Conservation (phyloP, 2,113 vertebrate genomes). For the Riparia riparia region DNA sequence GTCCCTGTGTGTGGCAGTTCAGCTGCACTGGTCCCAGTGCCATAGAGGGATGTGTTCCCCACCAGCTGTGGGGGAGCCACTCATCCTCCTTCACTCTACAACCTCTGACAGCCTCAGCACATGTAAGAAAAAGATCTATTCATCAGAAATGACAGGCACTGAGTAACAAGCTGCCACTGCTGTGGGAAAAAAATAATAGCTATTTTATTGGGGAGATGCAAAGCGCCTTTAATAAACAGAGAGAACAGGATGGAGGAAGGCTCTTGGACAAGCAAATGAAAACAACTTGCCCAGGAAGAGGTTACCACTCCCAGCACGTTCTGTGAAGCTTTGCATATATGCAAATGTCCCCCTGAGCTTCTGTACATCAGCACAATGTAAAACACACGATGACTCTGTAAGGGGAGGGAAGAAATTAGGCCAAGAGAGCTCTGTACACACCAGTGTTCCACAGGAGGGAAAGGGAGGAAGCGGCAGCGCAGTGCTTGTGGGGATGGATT, state of each 20-base stretch:
- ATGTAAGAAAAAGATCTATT: rapidly evolving
- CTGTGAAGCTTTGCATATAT: not conserved
- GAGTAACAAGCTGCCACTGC: not conserved
- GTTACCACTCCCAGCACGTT: not conserved
- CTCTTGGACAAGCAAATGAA: not conserved
- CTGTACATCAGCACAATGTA: not conserved
- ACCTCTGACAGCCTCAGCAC: not conserved
- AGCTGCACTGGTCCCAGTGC: not conserved
- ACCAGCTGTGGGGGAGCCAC: rapidly evolving
- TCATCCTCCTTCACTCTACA: not conserved
- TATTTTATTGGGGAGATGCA: not conserved
- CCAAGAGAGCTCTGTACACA: not conserved
- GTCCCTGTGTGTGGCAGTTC: rapidly evolving
- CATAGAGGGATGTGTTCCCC: not conserved
- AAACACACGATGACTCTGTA: not conserved
- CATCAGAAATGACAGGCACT: not conserved
- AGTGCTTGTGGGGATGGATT: rapidly evolving
- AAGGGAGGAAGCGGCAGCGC: rapidly evolving
- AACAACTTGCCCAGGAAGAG: not conserved
- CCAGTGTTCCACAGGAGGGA: not conserved
- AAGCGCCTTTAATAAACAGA: not conserved
- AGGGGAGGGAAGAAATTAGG: not conserved
- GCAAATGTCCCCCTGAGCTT: not conserved
- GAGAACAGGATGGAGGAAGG: not conserved
- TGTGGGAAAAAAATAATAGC: not conserved